Conservation (phyloP, 64 coral and sea anemone species). For the Montipora sp. region DNA sequence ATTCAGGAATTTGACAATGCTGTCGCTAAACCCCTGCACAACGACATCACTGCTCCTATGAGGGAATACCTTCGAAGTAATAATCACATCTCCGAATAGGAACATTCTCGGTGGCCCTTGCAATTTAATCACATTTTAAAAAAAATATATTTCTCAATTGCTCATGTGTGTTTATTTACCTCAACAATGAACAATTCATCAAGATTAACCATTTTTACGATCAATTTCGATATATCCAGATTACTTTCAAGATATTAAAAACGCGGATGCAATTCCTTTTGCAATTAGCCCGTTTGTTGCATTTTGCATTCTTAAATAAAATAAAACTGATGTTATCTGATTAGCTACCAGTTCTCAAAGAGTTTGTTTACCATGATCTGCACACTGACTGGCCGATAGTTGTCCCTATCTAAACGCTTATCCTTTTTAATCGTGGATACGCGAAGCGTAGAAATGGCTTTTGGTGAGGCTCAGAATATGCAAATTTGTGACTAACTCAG, state of each 20-base stretch:
- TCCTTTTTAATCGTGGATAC: neutral
- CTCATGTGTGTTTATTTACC: neutral
- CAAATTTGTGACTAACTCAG: neutral
- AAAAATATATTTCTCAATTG: neutral
- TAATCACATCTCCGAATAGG: neutral
- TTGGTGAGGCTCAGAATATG: neutral
- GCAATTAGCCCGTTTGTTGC: too few species aligned
- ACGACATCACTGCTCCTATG: slow-evolving; percentile 12
- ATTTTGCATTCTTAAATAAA: too few species aligned
- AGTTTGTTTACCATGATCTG: neutral
- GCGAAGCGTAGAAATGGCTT: neutral
- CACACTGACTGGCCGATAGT: neutral
- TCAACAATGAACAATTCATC: too few species aligned
- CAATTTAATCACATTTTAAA: neutral
- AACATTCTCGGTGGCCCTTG: neutral
- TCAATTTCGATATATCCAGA: too few species aligned
- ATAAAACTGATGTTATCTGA: neutral
- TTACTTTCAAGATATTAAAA: too few species aligned
- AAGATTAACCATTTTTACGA: too few species aligned
- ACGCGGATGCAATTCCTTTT: too few species aligned
- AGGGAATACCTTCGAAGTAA: neutral
- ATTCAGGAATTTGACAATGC: neutral
- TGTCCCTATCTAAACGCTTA: neutral
- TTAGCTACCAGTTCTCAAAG: neutral
- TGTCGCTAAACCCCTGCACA: neutral